Conservation (phyloP, 2,888 invertebrate genomes). For the Muscina levida region DNA sequence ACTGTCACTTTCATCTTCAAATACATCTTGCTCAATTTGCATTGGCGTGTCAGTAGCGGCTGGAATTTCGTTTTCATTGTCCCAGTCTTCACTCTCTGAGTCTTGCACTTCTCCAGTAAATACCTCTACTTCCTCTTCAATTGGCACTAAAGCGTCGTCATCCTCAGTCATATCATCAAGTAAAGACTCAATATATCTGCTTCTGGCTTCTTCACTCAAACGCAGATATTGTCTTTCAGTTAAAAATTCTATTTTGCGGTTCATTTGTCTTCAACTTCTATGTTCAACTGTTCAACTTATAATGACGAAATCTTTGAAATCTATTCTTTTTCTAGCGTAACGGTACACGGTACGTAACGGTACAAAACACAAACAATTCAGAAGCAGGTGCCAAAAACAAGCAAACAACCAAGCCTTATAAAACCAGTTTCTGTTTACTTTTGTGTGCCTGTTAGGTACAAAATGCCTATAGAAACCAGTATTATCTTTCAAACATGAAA, state of each 20-base stretch:
- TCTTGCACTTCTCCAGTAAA: conserved; percentile 21
- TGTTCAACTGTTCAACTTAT: conserved; percentile 31
- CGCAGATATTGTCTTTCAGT: conserved; percentile 42
- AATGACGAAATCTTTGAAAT: conserved; percentile 26
- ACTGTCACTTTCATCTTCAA: conserved; percentile 46
- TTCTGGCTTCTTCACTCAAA: conserved; percentile 55
- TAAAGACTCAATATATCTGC: conserved; percentile 41
- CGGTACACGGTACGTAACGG: no score
- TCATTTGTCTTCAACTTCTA: conserved; percentile 22
- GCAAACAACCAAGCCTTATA: no score
- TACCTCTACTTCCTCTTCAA: conserved; percentile 22
- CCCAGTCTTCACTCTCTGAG: conserved; percentile 28
- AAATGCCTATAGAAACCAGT: no score
- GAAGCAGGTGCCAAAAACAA: no score
- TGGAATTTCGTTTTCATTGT: conserved; percentile 31
- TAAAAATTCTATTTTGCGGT: conserved; percentile 34
- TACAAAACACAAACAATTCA: no score
- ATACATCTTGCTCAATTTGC: conserved; percentile 45
- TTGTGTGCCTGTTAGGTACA: not conserved
- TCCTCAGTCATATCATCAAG: conserved; percentile 26
- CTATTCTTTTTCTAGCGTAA: no score
- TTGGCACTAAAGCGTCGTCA: conserved; percentile 7
- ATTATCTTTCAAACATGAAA: no score
- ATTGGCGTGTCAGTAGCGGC: conserved; percentile 36
- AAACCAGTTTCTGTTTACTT: no score